Evolutionary conservation across 2,888 invertebrate genomes (phyloP).

Genomic region (Caenorhabditis panamensis): DNA sequence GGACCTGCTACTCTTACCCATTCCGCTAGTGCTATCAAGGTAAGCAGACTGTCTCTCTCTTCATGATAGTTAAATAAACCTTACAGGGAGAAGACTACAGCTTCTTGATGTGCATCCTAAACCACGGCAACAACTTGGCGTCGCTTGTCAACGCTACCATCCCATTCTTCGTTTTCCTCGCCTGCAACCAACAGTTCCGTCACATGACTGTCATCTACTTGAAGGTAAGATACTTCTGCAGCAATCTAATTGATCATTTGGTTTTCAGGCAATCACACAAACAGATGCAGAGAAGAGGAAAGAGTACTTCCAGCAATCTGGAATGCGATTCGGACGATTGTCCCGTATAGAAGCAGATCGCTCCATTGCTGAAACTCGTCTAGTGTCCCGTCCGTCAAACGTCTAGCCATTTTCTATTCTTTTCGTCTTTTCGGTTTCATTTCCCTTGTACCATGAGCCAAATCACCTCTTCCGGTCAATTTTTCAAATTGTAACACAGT

Average conservation of each 20-base stretch:
- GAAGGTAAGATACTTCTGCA: constrained; percentile 50
- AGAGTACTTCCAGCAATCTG: constrained; percentile 65
- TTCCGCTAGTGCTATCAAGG: constrained; percentile 67
- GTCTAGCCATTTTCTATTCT: constrained; percentile 38
- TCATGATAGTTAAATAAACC: not conserved
- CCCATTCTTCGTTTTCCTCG: constrained; percentile 78
- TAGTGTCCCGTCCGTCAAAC: constrained; percentile 68
- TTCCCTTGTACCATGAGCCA: not conserved
- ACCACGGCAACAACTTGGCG: constrained; percentile 75
- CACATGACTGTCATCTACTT: constrained; percentile 77
- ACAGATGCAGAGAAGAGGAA: constrained; percentile 62
- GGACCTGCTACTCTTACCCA: constrained; percentile 75
- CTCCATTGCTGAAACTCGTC: constrained; percentile 66
- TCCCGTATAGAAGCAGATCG: constrained; percentile 69
- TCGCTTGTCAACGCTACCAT: constrained; percentile 79
- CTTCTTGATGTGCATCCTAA: constrained; percentile 72
- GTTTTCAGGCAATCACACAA: constrained; percentile 62
- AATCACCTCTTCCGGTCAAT: constrained; percentile 10
- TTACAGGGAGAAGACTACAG: constrained; percentile 60
- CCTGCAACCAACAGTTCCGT: constrained; percentile 77
- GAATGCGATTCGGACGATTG: constrained; percentile 65
- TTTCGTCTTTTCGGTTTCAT: not conserved
- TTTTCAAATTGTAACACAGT: constrained; percentile 2
- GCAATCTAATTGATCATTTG: too few relatives aligned
- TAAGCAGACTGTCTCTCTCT: too few relatives aligned